These are phyloP conservation scores for Leptopilina boulardi DNA, from an alignment of 1,140 invertebrate species.

Conservation along the genomic window DNA sequence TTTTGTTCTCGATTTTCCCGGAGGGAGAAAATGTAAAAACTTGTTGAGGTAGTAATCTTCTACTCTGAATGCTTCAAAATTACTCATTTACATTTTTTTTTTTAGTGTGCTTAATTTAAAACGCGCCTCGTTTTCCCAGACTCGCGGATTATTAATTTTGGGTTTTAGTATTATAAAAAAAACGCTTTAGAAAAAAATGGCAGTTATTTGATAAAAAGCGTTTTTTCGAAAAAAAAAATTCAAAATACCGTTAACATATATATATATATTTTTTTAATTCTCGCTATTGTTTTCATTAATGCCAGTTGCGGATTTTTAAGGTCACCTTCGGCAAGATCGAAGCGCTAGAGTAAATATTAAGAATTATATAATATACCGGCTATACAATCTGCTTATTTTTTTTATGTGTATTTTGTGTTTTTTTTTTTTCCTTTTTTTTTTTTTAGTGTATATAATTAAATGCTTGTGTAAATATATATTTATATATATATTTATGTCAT, in stretches of 20 bases:
- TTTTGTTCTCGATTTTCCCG: slow-evolving; percentile 19
- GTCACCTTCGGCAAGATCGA: slow-evolving; percentile 32
- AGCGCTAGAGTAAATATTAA: slow-evolving; percentile 20
- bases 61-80: slow-evolving; percentile 36
- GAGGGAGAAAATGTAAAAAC: slow-evolving; percentile 29
- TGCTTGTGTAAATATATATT: slow-evolving; percentile 23
- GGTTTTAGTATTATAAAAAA: slow-evolving; percentile 71
- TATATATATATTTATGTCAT: slow-evolving; percentile 40
- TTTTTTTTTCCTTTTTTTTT: slow-evolving; percentile 34
- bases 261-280: background rate
- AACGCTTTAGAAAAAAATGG: background rate
- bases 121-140: slow-evolving; percentile 35
- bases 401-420: slow-evolving; percentile 46
- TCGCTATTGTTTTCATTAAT: slow-evolving; percentile 1
- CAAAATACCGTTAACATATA: too few relatives aligned
- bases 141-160: slow-evolving; percentile 64
- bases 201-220: background rate
- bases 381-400: slow-evolving; percentile 50
- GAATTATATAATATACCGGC: slow-evolving; percentile 33
- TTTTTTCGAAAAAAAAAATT: background rate
- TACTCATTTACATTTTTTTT: too few relatives aligned
- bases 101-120: slow-evolving; percentile 17
- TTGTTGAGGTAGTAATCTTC: slow-evolving; percentile 53
- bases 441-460: slow-evolving; percentile 36
- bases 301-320: slow-evolving; percentile 29